These are phyloP conservation scores for Ladona fulva DNA, from an alignment of 1,140 invertebrate genomes.

Conservation along the genomic window DNA sequence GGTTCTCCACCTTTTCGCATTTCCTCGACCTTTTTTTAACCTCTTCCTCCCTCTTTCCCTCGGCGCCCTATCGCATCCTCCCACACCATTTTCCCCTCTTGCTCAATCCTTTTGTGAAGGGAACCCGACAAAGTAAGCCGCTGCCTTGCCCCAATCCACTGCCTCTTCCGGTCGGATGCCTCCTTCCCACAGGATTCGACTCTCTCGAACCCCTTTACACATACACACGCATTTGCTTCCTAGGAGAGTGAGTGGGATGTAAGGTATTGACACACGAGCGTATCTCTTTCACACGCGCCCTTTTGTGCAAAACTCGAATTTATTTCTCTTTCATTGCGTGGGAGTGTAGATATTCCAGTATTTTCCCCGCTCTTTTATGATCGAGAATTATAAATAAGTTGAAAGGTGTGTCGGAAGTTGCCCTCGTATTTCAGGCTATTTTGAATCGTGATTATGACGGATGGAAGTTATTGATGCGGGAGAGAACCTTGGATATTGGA, in stretches of 20 bases:
- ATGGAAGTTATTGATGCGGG: too few relatives aligned
- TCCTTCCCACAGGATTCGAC: conserved; percentile 5
- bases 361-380: too few relatives aligned
- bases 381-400: too few relatives aligned
- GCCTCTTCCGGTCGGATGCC: background rate
- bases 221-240: background rate
- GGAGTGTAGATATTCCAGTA: too few relatives aligned
- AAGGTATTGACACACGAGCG: background rate
- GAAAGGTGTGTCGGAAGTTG: too few relatives aligned
- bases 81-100: background rate
- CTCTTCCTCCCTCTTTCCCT: background rate
- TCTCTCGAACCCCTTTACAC: background rate
- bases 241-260: background rate
- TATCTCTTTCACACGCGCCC: too few relatives aligned
- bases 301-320: too few relatives aligned
- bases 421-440: too few relatives aligned
- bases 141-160: background rate
- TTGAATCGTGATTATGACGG: too few relatives aligned
- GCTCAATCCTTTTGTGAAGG: background rate
- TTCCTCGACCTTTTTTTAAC: too few relatives aligned
- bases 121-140: conserved; percentile 6
- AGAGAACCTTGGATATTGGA: too few relatives aligned
- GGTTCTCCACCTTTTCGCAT: background rate
- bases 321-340: too few relatives aligned
- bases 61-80: background rate